Conservation (phyloP, 2,113 vertebrate species). For the Sinocyclocheilus maitianheensis region DNA sequence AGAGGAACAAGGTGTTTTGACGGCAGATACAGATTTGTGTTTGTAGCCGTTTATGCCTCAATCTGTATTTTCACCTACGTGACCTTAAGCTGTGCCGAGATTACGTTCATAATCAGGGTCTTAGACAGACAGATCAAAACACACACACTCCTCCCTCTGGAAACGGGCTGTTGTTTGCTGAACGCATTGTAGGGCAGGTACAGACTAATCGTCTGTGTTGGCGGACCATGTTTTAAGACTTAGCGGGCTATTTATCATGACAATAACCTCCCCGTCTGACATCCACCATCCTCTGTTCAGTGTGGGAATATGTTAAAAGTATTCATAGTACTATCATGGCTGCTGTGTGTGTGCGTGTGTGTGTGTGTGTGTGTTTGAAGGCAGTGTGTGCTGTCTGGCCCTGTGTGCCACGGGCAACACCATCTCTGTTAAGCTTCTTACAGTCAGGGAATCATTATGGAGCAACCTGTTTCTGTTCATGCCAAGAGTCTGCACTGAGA, state of each 20-base stretch:
- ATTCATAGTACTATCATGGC: not conserved
- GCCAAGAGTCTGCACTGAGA: slow-evolving; percentile 15
- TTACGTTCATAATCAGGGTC: slow-evolving; percentile 9
- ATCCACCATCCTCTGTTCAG: not conserved
- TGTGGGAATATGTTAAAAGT: not conserved
- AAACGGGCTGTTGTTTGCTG: not conserved
- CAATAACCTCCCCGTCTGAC: not conserved
- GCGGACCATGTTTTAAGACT: slow-evolving; percentile 13
- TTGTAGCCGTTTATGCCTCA: not conserved
- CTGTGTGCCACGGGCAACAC: not conserved
- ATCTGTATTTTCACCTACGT: slow-evolving; percentile 6
- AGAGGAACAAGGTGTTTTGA: slow-evolving; percentile 8
- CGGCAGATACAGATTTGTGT: not conserved
- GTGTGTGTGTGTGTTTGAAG: not conserved
- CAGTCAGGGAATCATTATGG: slow-evolving; percentile 4
- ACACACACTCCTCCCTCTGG: not conserved
- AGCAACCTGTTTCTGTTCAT: slow-evolving; percentile 20
- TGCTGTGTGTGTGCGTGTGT: not conserved
- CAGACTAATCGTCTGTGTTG: not conserved
- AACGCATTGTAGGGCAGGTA: not conserved
- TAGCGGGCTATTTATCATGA: not conserved
- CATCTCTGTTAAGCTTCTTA: slow-evolving; percentile 34
- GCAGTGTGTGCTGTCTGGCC: not conserved
- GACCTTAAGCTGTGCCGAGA: slow-evolving; percentile 5
- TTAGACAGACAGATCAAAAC: slow-evolving; percentile 17